Evolutionary conservation across 2,113 vertebrate genomes (phyloP).

Genomic region (Podarcis raffonei): DNA sequence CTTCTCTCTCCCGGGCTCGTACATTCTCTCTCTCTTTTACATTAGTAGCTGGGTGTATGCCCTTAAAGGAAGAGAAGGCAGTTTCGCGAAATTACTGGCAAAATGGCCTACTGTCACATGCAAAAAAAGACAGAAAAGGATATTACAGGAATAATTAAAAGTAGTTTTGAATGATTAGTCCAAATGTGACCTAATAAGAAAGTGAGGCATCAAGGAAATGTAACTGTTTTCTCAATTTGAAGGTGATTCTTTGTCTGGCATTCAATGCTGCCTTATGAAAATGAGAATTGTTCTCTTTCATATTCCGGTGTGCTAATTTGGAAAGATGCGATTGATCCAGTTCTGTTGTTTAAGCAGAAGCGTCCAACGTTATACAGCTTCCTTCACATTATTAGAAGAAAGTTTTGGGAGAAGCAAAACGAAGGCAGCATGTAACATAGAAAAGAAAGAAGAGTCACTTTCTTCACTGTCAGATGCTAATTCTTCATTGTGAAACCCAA

Average conservation of each 20-base stretch:
- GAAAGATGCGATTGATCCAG: slow-evolving; percentile 64
- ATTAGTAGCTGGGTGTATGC: slow-evolving; percentile 62
- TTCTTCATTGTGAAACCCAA: slow-evolving; percentile 66
- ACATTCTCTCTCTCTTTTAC: slow-evolving; percentile 49
- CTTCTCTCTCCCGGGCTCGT: slow-evolving; percentile 48
- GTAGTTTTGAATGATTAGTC: slow-evolving; percentile 52
- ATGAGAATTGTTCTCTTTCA: slow-evolving; percentile 38
- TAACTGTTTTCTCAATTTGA: slow-evolving; percentile 74
- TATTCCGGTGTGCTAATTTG: slow-evolving; percentile 64
- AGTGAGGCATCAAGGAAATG: slow-evolving; percentile 67
- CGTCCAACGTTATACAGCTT: slow-evolving; percentile 53
- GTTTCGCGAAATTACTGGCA: slow-evolving; percentile 59
- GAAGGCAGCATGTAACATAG: slow-evolving; percentile 45
- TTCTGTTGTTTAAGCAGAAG: slow-evolving; percentile 43
- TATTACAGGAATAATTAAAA: slow-evolving; percentile 69
- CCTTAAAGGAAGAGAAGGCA: slow-evolving; percentile 69
- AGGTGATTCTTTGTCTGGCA: slow-evolving; percentile 55
- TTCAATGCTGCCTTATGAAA: slow-evolving; percentile 53
- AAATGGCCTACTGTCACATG: slow-evolving; percentile 57
- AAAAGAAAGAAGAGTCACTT: slow-evolving; percentile 45
- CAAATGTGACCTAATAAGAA: slow-evolving; percentile 71
- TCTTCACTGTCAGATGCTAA: slow-evolving; percentile 69
- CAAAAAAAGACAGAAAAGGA: slow-evolving; percentile 38
- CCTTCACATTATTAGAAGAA: slow-evolving; percentile 60
- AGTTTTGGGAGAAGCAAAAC: slow-evolving; percentile 52